Conservation (phyloP, 2,797 vertebrate genomes). For the Selene dorsalis region DNA sequence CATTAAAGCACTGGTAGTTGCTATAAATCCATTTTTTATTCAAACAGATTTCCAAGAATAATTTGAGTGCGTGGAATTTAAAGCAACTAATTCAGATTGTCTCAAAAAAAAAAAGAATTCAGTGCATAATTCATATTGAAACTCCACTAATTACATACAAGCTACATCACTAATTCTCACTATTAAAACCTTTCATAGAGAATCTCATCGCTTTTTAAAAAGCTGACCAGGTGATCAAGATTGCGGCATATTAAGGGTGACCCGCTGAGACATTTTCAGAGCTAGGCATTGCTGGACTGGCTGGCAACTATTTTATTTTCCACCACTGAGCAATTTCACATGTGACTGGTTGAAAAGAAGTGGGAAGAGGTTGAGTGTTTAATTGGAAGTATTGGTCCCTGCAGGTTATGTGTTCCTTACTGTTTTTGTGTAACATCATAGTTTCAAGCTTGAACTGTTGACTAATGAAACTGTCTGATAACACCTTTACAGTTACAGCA, state of each 20-base stretch:
- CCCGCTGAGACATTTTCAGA: slow-evolving; percentile 42
- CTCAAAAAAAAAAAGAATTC: neutral
- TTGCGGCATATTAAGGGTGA: slow-evolving; percentile 40
- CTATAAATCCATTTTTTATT: slow-evolving; percentile 50
- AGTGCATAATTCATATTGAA: slow-evolving; percentile 30
- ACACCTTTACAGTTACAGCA: no score
- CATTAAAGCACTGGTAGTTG: slow-evolving; percentile 69
- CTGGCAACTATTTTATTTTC: neutral
- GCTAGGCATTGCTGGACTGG: no score
- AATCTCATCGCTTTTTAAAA: slow-evolving; percentile 39
- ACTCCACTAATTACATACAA: slow-evolving; percentile 27
- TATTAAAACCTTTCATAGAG: slow-evolving; percentile 18
- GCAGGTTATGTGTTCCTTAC: no score
- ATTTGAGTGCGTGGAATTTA: slow-evolving; percentile 12
- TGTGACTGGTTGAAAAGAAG: no score
- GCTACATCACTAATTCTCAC: slow-evolving; percentile 24
- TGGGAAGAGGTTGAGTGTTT: no score
- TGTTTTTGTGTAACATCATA: no score
- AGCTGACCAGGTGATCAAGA: slow-evolving; percentile 46
- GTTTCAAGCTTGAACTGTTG: no score
- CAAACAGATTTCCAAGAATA: slow-evolving; percentile 44
- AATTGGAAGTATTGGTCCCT: no score
- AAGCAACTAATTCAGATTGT: slow-evolving; percentile 13
- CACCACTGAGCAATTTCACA: neutral
- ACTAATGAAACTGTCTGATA: no score